Conservation (phyloP, 37 sponge, comb jelly and placozoan genomes). For the Oopsacas minuta region DNA sequence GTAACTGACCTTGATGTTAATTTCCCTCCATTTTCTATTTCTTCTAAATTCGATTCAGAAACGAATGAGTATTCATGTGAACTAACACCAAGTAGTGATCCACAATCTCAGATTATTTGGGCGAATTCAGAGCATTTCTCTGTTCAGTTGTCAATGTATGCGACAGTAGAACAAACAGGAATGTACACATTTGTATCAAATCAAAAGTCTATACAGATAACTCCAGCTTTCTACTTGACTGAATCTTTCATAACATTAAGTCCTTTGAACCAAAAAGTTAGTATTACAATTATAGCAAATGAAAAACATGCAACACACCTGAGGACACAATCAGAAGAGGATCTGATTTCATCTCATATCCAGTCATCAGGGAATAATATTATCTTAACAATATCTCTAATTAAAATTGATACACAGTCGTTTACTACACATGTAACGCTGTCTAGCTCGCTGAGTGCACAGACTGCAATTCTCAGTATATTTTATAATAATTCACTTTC, state of each 20-base stretch:
- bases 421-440: neutral
- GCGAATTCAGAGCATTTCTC: neutral
- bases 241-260: neutral
- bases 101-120: neutral
- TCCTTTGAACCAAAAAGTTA: neutral
- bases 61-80: neutral
- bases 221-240: neutral
- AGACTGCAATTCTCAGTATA: neutral
- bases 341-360: neutral
- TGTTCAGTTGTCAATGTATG: neutral
- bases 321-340: neutral
- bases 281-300: neutral
- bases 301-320: neutral
- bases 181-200: neutral
- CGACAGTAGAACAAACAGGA: neutral
- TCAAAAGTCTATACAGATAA: neutral
- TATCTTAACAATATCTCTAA: neutral
- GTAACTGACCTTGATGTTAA: neutral
- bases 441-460: neutral
- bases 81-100: neutral
- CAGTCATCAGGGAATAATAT: neutral
- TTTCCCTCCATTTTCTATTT: neutral
- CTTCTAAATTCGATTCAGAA: neutral
- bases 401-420: neutral
- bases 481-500: neutral